Evolutionary conservation across 2,113 vertebrate genomes (phyloP).

Genomic region (Plotosus lineatus): DNA sequence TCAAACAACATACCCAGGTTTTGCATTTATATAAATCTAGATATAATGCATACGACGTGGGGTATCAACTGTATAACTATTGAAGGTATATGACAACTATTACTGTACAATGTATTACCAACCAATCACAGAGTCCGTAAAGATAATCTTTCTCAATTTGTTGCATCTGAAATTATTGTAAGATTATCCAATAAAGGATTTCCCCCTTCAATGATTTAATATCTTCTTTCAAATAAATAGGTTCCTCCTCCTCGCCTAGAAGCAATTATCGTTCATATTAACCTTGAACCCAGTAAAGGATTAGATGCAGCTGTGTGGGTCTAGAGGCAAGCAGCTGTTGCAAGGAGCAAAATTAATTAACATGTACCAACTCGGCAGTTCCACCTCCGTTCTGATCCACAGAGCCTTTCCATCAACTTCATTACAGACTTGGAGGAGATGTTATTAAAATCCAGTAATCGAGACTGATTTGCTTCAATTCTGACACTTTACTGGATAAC

Average conservation of each 20-base stretch:
- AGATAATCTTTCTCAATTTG: slow-evolving; percentile 2
- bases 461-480: slow-evolving; percentile 40
- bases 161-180: slow-evolving; percentile 29
- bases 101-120: slow-evolving; percentile 3
- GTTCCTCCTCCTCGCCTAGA: slow-evolving; percentile 43
- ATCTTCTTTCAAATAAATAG: slow-evolving; percentile 46
- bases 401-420: slow-evolving; percentile 42
- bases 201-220: slow-evolving; percentile 44
- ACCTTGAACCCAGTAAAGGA: slow-evolving; percentile 44
- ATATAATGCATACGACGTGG: background rate
- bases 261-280: slow-evolving; percentile 56
- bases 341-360: slow-evolving; percentile 57
- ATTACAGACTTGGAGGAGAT: slow-evolving; percentile 41
- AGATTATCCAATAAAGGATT: slow-evolving; percentile 16
- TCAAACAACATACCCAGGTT: background rate
- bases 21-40: background rate
- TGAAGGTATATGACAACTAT: background rate
- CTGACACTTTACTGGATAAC: slow-evolving; percentile 24
- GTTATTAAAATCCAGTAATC: slow-evolving; percentile 50
- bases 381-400: slow-evolving; percentile 22
- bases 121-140: background rate
- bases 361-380: slow-evolving; percentile 43
- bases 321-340: slow-evolving; percentile 46
- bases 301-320: slow-evolving; percentile 49
- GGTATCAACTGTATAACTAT: background rate